These are phyloP conservation scores for Octomys mimax DNA, from an alignment of 2,797 vertebrate species.

Conservation along the genomic window DNA sequence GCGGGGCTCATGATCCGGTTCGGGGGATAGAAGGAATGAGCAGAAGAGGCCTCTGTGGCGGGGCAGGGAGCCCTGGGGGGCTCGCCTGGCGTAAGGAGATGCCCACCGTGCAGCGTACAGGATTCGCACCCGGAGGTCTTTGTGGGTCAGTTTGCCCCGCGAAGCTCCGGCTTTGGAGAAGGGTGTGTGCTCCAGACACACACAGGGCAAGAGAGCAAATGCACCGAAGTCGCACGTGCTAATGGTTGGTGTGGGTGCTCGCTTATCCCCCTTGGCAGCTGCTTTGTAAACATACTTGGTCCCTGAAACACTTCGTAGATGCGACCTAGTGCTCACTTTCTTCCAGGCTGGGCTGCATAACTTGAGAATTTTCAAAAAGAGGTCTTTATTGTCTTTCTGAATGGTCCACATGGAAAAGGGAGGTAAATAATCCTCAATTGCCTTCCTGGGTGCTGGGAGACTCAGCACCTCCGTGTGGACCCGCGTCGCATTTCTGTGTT, in stretches of 20 bases:
- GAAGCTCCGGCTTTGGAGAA: background rate
- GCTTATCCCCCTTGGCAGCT: background rate
- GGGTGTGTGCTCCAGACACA: background rate
- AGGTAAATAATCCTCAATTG: background rate
- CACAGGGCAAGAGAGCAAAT: background rate
- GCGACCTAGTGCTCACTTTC: background rate
- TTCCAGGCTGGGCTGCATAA: background rate
- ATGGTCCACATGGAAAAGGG: background rate
- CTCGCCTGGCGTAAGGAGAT: background rate
- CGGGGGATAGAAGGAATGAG: background rate
- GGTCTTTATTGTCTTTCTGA: background rate
- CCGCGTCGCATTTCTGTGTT: background rate
- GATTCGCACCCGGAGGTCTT: background rate
- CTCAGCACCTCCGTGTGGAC: background rate
- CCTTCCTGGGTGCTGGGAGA: background rate
- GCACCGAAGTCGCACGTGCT: rapidly evolving
- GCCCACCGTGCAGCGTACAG: background rate
- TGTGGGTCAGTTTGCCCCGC: background rate
- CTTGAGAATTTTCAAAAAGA: background rate
- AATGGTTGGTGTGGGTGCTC: background rate
- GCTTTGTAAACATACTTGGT: background rate
- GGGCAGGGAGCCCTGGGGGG: background rate
- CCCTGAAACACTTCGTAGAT: background rate
- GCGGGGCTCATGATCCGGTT: background rate
- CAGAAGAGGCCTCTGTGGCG: background rate